phyloP scores from a whole-genome alignment of 2,797 vertebrate species.

The Acropternis orthonyx region DNA sequence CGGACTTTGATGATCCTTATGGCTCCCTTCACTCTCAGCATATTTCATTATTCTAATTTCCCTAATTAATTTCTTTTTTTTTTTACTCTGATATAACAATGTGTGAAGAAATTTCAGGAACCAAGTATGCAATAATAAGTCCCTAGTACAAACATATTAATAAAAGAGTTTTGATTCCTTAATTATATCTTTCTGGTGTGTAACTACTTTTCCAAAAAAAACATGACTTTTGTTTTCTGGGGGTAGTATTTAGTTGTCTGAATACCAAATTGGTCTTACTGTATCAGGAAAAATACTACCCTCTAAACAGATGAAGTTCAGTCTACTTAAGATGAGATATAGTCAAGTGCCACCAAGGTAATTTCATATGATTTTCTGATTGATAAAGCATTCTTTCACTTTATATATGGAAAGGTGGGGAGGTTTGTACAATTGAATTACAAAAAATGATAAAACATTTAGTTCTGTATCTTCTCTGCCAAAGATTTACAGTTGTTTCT shows the following conservation, averaged over 20 bases:
- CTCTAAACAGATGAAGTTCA: neutral
- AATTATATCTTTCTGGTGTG: neutral
- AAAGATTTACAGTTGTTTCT: neutral
- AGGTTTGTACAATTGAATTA: neutral
- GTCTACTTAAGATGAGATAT: neutral
- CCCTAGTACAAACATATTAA: neutral
- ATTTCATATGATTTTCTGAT: neutral
- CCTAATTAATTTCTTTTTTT: neutral
- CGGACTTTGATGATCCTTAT: neutral
- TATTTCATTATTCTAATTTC: neutral
- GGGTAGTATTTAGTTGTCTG: neutral
- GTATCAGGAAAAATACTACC: neutral
- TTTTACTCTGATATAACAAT: neutral
- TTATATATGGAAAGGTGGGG: neutral
- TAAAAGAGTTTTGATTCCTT: neutral
- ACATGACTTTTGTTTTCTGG: neutral
- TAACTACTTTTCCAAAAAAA: neutral
- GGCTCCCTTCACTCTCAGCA: neutral
- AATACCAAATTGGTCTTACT: neutral
- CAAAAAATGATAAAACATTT: neutral
- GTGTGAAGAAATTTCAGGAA: neutral
- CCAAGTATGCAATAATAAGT: neutral
- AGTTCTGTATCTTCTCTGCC: neutral
- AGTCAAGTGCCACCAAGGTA: neutral
- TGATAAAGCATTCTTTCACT: neutral